These are phyloP conservation scores for Onychomys torridus DNA, from an alignment of 2,797 vertebrate genomes.

Conservation along the genomic window DNA sequence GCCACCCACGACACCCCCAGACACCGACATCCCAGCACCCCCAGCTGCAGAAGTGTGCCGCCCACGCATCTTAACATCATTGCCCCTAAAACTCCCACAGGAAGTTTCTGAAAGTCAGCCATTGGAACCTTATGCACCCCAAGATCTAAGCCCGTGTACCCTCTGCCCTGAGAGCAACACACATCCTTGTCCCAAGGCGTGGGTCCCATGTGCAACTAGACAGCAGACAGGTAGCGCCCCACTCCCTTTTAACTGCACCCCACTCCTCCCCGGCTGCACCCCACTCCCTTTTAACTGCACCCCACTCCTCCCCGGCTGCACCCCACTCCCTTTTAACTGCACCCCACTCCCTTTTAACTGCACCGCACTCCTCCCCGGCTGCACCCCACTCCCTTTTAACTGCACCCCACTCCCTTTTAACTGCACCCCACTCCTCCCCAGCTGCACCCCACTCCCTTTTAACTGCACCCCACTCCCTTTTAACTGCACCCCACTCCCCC, in stretches of 20 bases:
- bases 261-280: background rate
- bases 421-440: background rate
- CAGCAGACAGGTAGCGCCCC: background rate
- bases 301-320: no score
- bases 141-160: background rate
- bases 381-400: background rate
- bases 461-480: background rate
- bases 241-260: background rate
- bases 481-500: background rate
- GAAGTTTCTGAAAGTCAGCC: conserved; percentile 31
- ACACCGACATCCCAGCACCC: background rate
- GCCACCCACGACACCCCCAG: background rate
- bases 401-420: background rate
- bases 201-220: background rate
- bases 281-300: no score
- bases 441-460: background rate
- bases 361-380: background rate
- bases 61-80: conserved; percentile 57
- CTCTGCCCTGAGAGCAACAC: background rate
- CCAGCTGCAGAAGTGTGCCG: background rate
- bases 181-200: background rate
- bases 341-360: no score
- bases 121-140: background rate
- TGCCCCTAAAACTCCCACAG: conserved; percentile 63
- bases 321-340: background rate